phyloP scores from a whole-genome alignment of 2,888 invertebrate species.

The Carpatolechia fugitivella region DNA sequence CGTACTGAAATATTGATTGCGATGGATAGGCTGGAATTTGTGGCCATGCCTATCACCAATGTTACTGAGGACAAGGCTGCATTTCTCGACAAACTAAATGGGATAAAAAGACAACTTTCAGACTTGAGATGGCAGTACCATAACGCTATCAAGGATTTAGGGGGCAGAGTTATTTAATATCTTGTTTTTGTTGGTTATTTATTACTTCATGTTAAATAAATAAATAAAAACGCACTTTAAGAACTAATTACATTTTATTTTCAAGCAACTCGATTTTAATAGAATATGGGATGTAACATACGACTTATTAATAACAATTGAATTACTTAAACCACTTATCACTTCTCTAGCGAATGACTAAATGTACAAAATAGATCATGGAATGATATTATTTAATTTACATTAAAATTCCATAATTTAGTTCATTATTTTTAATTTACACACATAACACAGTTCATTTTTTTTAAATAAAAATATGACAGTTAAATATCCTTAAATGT shows the following conservation, averaged over 20 bases:
- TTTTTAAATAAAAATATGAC: not conserved
- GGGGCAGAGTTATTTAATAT: not conserved
- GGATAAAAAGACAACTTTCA: slow-evolving; percentile 23
- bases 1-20: slow-evolving; percentile 29
- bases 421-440: not conserved
- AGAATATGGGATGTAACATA: not conserved
- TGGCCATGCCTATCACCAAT: slow-evolving; percentile 10
- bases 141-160: slow-evolving; percentile 17
- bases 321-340: slow-evolving; percentile 18
- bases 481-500: not conserved
- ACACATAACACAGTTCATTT: not conserved
- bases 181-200: not conserved
- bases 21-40: slow-evolving; percentile 27
- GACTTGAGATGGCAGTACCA: slow-evolving; percentile 26
- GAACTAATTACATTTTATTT: not conserved
- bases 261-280: not conserved
- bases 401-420: not conserved
- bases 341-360: slow-evolving; percentile 33
- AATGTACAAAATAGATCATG: slow-evolving; percentile 25
- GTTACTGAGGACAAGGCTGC: slow-evolving; percentile 14
- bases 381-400: slow-evolving; percentile 32
- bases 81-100: slow-evolving; percentile 23
- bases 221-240: not conserved
- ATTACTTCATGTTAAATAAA: not conserved
- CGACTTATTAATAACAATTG: not conserved